phyloP scores from a whole-genome alignment of 2,113 vertebrate species.

The Malurus melanocephalus region DNA sequence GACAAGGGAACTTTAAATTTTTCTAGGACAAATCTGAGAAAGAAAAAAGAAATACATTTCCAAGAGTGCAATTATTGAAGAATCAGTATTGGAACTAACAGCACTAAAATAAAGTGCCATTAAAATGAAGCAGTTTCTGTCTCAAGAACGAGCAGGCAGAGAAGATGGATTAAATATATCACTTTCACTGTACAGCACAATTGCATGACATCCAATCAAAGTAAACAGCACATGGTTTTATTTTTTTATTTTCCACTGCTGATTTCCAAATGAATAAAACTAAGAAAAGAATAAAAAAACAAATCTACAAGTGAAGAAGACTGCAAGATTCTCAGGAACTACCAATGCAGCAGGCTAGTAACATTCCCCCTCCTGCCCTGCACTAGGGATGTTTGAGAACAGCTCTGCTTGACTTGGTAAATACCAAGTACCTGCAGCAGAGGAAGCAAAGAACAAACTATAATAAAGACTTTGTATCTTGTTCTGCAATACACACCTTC shows the following conservation, averaged over 20 bases:
- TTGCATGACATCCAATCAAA: not conserved
- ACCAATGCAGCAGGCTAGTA: not conserved
- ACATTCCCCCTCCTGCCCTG: not conserved
- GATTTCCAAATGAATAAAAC: not conserved
- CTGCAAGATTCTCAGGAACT: not conserved
- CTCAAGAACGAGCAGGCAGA: not conserved
- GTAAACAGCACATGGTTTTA: not conserved
- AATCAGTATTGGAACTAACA: not conserved
- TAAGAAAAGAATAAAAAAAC: not conserved
- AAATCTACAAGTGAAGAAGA: not conserved
- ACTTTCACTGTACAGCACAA: not conserved
- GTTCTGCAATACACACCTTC: not conserved
- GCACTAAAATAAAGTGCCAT: not conserved
- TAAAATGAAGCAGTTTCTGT: not conserved
- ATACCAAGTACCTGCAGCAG: not conserved
- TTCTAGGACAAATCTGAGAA: not conserved
- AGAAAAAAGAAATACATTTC: not conserved
- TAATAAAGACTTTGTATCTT: not conserved
- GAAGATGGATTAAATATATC: not conserved
- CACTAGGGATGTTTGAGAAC: not conserved
- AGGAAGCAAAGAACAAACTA: not conserved
- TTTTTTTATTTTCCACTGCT: not conserved
- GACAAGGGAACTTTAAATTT: not conserved
- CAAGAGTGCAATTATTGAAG: not conserved
- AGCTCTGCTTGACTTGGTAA: not conserved